Percentiles rank a stretch among this genome's conserved stretches.
These are phyloP conservation scores for Columba guinea DNA, from an alignment of 2,797 vertebrate species.

Conservation along the genomic window DNA sequence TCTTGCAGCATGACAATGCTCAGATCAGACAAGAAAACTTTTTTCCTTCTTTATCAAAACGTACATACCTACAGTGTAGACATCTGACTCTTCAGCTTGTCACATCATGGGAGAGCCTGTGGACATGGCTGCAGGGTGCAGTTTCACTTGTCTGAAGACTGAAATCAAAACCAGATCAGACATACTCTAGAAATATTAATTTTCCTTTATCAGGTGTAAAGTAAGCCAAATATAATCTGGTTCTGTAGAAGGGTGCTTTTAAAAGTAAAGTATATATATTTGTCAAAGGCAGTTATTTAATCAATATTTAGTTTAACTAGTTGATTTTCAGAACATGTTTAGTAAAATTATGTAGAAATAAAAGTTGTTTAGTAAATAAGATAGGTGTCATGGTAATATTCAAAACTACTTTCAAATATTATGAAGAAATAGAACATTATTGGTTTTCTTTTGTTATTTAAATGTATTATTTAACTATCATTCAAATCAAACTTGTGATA, in stretches of 20 bases:
- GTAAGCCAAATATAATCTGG: background rate
- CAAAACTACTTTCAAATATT: background rate
- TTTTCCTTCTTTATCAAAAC: background rate
- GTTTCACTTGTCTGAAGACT: background rate
- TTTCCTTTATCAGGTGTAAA: background rate
- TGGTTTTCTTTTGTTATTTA: background rate
- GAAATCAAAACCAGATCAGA: background rate
- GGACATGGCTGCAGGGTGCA: background rate
- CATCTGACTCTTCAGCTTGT: background rate
- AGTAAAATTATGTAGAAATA: background rate
- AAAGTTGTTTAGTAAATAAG: background rate
- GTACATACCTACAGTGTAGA: background rate
- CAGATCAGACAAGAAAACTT: background rate
- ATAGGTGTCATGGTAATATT: background rate
- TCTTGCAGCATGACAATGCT: background rate
- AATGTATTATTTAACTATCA: background rate
- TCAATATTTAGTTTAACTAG: background rate
- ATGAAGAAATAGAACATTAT: background rate
- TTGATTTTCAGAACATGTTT: background rate
- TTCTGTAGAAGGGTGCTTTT: background rate
- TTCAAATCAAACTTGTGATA: background rate
- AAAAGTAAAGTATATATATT: background rate
- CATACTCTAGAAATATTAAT: background rate
- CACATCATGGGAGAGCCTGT: background rate
- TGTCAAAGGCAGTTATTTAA: background rate